Evolutionary conservation across 64 coral and sea anemone genomes (phyloP).

Genomic region (Catalaphyllia jardinei): DNA sequence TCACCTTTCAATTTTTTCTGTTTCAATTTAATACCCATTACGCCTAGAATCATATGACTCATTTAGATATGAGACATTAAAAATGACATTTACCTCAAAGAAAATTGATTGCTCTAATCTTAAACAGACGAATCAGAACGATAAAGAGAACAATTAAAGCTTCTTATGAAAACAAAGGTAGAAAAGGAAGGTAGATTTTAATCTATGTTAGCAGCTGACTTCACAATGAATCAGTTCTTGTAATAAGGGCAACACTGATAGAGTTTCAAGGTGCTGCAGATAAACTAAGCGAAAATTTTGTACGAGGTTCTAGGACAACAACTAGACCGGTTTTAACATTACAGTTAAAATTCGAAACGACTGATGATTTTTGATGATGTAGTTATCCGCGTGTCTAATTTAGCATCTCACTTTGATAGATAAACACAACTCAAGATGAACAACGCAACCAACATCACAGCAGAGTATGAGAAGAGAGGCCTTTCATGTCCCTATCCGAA

Average conservation of each 20-base stretch:
- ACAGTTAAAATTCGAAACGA: background rate
- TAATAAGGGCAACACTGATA: background rate
- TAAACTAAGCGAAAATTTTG: background rate
- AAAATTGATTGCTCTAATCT: background rate
- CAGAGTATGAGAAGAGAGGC: background rate
- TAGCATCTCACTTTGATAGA: background rate
- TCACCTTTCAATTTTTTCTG: too few species aligned
- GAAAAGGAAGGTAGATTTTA: background rate
- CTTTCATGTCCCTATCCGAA: background rate
- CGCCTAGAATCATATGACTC: background rate
- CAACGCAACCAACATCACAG: background rate
- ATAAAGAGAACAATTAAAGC: background rate
- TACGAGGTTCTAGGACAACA: background rate
- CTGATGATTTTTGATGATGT: background rate
- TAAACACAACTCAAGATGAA: background rate
- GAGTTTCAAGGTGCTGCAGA: background rate
- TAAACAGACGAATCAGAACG: slow-evolving; percentile 16
- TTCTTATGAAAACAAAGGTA: slow-evolving; percentile 4
- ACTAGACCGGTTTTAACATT: background rate
- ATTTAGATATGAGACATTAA: background rate
- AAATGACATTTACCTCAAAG: background rate
- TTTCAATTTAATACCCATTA: background rate
- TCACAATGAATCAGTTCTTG: background rate
- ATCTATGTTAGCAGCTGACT: background rate
- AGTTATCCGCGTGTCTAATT: background rate